Evolutionary conservation across 2,888 invertebrate species (phyloP).

Genomic region (Drosophila incognita): DNA sequence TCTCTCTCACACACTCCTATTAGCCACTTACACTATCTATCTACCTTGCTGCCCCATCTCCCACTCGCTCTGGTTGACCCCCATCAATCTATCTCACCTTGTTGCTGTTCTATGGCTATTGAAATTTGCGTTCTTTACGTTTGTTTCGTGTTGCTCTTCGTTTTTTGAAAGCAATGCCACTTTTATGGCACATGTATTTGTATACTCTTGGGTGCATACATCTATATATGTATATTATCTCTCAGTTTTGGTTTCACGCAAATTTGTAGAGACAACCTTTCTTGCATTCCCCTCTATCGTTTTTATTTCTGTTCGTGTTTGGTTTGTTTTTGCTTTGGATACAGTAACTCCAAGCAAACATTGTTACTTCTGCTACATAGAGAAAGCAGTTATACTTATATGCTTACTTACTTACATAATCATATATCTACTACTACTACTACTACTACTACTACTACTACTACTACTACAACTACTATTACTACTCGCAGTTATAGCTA

Average conservation of each 20-base stretch:
- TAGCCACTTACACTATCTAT: constrained; percentile 1
- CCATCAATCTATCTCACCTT: constrained; percentile 29
- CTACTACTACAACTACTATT: neutral
- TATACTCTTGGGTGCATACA: constrained; percentile 36
- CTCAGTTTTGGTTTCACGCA: constrained; percentile 44
- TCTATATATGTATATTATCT: constrained; percentile 19
- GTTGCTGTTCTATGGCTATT: constrained; percentile 51
- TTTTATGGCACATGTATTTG: constrained; percentile 50
- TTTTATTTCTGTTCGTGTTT: constrained; percentile 18
- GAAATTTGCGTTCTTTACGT: constrained; percentile 56
- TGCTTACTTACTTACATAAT: constrained; percentile 37
- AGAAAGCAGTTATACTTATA: constrained; percentile 37
- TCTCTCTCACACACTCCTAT: constrained; percentile 1
- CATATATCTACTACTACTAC: constrained; percentile 20
- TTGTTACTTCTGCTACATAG: constrained; percentile 34
- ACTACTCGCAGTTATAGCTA: constrained; percentile 32
- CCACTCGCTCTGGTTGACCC: constrained; percentile 16
- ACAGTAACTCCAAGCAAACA: constrained; percentile 28
- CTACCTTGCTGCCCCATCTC: neutral
- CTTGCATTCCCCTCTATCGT: constrained; percentile 39
- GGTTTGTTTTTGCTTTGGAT: constrained; percentile 26
- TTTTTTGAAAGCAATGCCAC: constrained; percentile 39
- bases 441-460: constrained; percentile 9
- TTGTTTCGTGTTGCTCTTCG: constrained; percentile 41
- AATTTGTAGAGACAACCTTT: constrained; percentile 46